Evolutionary conservation across 37 sponge, comb jelly and placozoan genomes (phyloP).

Genomic region (Spongilla lacustris): DNA sequence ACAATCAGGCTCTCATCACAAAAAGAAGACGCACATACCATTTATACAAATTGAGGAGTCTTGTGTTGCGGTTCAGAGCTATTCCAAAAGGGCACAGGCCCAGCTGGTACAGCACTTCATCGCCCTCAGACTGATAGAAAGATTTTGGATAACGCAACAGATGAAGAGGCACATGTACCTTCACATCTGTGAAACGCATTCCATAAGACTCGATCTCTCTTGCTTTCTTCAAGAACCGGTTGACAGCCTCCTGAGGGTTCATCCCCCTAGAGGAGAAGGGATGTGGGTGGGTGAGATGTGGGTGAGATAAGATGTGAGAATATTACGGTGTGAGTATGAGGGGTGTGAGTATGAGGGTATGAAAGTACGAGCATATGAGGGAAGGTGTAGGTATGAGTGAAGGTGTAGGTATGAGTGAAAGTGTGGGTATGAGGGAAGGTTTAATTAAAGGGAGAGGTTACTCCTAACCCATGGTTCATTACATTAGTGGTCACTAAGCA

Average conservation of each 20-base stretch:
- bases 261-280: slow-evolving; percentile 9
- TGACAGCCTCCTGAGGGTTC: slow-evolving; percentile 20
- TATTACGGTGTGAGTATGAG: no score
- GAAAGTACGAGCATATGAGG: no score
- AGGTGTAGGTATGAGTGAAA: no score
- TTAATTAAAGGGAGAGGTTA: no score
- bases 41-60: background rate
- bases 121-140: background rate
- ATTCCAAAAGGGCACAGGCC: slow-evolving; percentile 36
- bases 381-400: no score
- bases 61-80: slow-evolving; percentile 12
- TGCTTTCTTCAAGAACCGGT: slow-evolving; percentile 8
- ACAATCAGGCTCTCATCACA: background rate
- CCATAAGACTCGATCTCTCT: slow-evolving; percentile 29
- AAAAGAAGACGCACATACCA: background rate
- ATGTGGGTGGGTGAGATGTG: background rate
- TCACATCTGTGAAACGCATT: slow-evolving; percentile 7
- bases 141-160: background rate
- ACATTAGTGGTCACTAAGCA: no score
- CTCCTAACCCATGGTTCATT: no score
- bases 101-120: slow-evolving; percentile 4
- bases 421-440: no score
- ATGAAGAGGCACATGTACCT: no score
- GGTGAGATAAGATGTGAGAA: no score
- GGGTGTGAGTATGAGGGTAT: no score